Conservation (phyloP, 2,113 vertebrate species). For the Oostethus manadensis region DNA sequence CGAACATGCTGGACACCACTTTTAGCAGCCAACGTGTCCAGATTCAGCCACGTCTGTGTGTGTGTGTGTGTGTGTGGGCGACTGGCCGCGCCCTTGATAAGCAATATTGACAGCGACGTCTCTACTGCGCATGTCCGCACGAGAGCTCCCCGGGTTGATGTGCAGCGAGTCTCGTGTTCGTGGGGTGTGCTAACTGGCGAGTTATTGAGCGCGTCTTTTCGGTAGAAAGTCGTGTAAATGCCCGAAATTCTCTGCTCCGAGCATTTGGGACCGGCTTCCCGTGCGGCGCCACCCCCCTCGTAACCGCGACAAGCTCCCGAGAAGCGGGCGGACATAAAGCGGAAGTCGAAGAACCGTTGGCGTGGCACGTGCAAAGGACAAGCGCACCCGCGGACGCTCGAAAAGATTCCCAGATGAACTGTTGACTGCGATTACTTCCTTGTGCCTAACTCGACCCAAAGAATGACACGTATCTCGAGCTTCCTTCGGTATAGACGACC, state of each 20-base stretch:
- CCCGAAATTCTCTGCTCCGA: conserved; percentile 44
- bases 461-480: neutral
- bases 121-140: conserved; percentile 39
- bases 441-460: neutral
- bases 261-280: conserved; percentile 53
- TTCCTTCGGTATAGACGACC: neutral
- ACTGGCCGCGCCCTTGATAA: conserved; percentile 64
- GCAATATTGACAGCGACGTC: conserved; percentile 47
- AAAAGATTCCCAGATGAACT: neutral
- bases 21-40: too few relatives aligned
- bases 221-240: neutral
- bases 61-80: too few relatives aligned
- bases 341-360: too few relatives aligned
- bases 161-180: neutral
- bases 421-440: neutral
- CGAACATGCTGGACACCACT: too few relatives aligned
- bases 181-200: neutral
- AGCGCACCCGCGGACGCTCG: too few relatives aligned
- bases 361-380: neutral
- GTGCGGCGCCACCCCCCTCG: conserved; percentile 37
- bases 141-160: conserved; percentile 21
- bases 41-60: too few relatives aligned
- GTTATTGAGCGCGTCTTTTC: neutral
- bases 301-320: conserved; percentile 25
- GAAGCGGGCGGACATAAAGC: neutral